Evolutionary conservation across 2,797 vertebrate species (phyloP).

Genomic region (Orientallactaga sibirica): DNA sequence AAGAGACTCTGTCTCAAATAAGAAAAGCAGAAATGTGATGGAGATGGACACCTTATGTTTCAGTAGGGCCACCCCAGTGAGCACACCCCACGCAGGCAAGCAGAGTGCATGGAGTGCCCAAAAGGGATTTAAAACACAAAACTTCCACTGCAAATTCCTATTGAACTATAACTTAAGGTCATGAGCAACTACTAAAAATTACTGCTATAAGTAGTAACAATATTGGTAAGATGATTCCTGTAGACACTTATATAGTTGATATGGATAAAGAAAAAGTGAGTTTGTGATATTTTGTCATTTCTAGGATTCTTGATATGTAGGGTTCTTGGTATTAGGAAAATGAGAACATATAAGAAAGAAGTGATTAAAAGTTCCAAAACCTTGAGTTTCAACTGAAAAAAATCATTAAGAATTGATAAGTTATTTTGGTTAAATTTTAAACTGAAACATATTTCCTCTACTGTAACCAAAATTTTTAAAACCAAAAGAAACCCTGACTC

Average conservation of each 20-base stretch:
- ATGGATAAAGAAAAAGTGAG: neutral
- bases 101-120: neutral
- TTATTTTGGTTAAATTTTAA: constrained; percentile 19
- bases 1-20: too few relatives aligned
- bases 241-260: neutral
- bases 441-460: constrained; percentile 24
- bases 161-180: neutral
- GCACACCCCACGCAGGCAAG: too few relatives aligned
- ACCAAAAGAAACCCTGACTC: neutral
- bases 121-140: neutral
- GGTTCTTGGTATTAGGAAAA: neutral
- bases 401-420: neutral
- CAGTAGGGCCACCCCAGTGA: too few relatives aligned
- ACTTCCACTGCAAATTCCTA: neutral
- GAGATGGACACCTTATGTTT: too few relatives aligned
- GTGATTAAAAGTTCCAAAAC: neutral
- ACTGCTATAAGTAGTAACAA: neutral
- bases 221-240: neutral
- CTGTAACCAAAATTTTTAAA: neutral
- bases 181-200: neutral
- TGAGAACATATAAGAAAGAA: neutral
- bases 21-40: too few relatives aligned
- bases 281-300: neutral
- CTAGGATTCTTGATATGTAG: neutral
- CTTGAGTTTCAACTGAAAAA: neutral